Percentiles rank a stretch among this genome's conserved stretches.
Conservation (phyloP, 2,888 invertebrate species). For the Hetaerina titia region DNA sequence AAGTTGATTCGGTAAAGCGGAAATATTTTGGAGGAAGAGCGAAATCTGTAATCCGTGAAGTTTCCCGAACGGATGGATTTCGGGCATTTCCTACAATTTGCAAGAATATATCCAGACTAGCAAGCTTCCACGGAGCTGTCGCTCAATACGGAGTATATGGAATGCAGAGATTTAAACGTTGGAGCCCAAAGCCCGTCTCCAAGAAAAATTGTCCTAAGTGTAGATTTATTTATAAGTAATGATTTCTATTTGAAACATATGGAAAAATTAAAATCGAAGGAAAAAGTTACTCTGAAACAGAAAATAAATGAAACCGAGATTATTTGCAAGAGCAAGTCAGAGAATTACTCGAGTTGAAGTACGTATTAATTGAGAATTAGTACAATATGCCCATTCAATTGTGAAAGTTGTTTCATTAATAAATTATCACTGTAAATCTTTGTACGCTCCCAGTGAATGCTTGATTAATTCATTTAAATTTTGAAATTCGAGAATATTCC, state of each 20-base stretch:
- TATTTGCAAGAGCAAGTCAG: neutral
- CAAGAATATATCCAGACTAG: neutral
- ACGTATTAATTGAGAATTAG: neutral
- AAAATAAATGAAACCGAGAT: neutral
- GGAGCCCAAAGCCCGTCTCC: neutral
- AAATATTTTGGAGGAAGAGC: slow-evolving; percentile 30
- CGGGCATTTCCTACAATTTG: slow-evolving; percentile 25
- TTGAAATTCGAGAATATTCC: neutral
- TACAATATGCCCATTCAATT: neutral
- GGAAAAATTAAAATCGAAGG: neutral
- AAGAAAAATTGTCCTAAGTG: neutral
- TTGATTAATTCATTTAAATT: slow-evolving; percentile 13
- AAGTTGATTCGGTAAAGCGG: slow-evolving; percentile 27
- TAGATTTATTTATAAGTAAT: neutral
- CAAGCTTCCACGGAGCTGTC: neutral
- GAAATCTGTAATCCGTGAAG: slow-evolving; percentile 30
- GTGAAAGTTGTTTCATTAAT: neutral
- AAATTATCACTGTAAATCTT: neutral
- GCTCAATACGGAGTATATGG: neutral
- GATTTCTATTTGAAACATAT: neutral
- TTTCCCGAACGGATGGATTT: slow-evolving; percentile 16
- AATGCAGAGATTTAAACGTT: neutral
- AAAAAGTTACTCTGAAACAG: neutral
- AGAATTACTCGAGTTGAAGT: neutral
- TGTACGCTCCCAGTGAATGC: neutral